phyloP scores from a whole-genome alignment of 2,113 vertebrate genomes.

The Thamnaconus septentrionalis region DNA sequence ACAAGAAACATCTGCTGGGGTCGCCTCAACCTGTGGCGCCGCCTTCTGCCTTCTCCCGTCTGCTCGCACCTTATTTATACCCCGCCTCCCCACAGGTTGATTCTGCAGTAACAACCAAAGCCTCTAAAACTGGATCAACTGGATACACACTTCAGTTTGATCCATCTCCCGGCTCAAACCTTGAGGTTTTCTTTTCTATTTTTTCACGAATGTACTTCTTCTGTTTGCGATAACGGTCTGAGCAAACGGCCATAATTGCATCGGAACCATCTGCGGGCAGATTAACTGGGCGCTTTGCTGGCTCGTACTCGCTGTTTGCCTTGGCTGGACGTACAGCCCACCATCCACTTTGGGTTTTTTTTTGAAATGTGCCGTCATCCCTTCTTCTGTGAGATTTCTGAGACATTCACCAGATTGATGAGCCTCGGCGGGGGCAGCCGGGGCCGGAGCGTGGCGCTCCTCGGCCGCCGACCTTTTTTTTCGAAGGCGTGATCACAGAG shows the following conservation, averaged over 20 bases:
- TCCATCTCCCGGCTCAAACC: too few relatives aligned
- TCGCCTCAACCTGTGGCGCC: slow-evolving; percentile 44
- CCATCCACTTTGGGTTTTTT: slow-evolving; percentile 3
- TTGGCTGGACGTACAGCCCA: slow-evolving; percentile 13
- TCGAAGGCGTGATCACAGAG: slow-evolving; percentile 1
- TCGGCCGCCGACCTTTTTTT: too few relatives aligned
- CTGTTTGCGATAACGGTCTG: slow-evolving; percentile 14
- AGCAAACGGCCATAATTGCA: slow-evolving; percentile 30
- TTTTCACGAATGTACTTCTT: not conserved
- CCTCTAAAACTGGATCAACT: too few relatives aligned
- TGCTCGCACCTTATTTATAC: not conserved
- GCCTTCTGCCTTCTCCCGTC: slow-evolving; percentile 2
- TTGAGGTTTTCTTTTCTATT: too few relatives aligned
- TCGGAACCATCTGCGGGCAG: slow-evolving; percentile 14
- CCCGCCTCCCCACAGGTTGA: too few relatives aligned
- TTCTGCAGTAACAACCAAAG: too few relatives aligned
- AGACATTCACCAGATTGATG: not conserved
- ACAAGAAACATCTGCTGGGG: slow-evolving; percentile 45
- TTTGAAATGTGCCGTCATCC: not conserved
- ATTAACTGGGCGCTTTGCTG: slow-evolving; percentile 23
- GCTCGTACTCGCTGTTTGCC: slow-evolving; percentile 14
- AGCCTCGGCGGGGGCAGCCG: too few relatives aligned
- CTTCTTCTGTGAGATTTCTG: too few relatives aligned
- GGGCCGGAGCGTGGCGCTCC: too few relatives aligned
- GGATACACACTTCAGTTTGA: too few relatives aligned